Conservation (phyloP, 2,888 invertebrate species). For the Conomelus anceps region DNA sequence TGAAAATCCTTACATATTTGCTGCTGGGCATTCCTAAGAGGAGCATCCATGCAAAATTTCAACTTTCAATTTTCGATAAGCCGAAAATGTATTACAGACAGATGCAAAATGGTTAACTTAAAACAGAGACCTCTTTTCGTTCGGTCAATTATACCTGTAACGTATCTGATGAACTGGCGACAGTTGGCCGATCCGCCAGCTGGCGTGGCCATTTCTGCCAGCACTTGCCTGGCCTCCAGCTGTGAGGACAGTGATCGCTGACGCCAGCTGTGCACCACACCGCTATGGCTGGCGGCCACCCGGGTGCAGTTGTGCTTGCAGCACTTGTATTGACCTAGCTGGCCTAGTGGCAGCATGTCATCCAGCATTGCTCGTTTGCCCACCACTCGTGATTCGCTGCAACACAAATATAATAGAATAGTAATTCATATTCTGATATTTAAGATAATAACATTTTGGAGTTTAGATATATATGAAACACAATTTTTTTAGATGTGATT, state of each 20-base stretch:
- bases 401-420: neutral
- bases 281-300: neutral
- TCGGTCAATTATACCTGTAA: neutral
- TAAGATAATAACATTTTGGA: too few relatives aligned
- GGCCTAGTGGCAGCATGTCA: neutral
- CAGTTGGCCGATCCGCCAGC: constrained; percentile 3
- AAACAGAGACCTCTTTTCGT: too few relatives aligned
- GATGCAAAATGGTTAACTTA: too few relatives aligned
- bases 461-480: too few relatives aligned
- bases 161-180: neutral
- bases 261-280: neutral
- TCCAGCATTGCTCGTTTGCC: neutral
- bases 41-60: too few relatives aligned
- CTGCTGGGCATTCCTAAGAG: too few relatives aligned
- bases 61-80: neutral
- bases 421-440: too few relatives aligned
- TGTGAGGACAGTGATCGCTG: neutral
- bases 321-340: neutral
- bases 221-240: neutral
- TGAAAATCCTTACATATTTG: too few relatives aligned
- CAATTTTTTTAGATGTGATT: too few relatives aligned
- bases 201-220: constrained; percentile 13
- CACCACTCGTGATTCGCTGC: neutral
- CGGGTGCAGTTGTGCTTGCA: constrained; percentile 3
- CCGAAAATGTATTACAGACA: too few relatives aligned